Percentiles rank a stretch among this genome's conserved stretches.
These are phyloP conservation scores for Pseudopodoces humilis DNA, from an alignment of 2,113 vertebrate genomes.

Conservation along the genomic window DNA sequence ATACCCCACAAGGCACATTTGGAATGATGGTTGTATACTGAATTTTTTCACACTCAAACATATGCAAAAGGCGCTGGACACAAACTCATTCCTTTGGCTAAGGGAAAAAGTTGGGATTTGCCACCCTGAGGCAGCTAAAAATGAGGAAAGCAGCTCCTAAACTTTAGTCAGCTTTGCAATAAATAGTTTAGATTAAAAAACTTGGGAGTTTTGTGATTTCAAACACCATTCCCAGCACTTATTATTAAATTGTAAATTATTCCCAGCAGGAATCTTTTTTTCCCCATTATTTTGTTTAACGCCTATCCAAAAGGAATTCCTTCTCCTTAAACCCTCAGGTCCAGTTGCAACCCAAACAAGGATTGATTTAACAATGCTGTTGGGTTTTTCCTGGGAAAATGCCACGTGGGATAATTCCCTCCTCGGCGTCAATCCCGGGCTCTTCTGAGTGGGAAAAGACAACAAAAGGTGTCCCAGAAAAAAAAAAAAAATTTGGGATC, in stretches of 20 bases:
- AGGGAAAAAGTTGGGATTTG: neutral
- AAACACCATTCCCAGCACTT: neutral
- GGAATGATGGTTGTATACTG: rapidly evolving
- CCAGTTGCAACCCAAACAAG: neutral
- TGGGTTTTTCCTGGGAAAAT: neutral
- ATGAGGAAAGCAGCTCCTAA: neutral
- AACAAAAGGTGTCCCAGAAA: neutral
- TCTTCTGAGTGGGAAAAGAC: neutral
- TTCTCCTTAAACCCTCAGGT: neutral
- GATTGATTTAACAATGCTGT: rapidly evolving
- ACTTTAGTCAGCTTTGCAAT: neutral
- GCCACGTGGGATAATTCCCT: neutral
- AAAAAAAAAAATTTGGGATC: neutral
- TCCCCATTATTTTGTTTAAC: neutral
- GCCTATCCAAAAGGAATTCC: neutral
- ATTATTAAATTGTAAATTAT: neutral
- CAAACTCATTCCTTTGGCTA: neutral
- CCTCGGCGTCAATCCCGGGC: rapidly evolving
- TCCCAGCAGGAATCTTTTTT: neutral
- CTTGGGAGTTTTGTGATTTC: neutral
- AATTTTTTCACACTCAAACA: neutral
- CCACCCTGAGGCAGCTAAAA: neutral
- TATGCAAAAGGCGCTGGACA: rapidly evolving
- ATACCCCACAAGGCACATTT: neutral
- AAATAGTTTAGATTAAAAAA: neutral